phyloP scores from a whole-genome alignment of 1,140 invertebrate genomes.

The Magallana angulata region DNA sequence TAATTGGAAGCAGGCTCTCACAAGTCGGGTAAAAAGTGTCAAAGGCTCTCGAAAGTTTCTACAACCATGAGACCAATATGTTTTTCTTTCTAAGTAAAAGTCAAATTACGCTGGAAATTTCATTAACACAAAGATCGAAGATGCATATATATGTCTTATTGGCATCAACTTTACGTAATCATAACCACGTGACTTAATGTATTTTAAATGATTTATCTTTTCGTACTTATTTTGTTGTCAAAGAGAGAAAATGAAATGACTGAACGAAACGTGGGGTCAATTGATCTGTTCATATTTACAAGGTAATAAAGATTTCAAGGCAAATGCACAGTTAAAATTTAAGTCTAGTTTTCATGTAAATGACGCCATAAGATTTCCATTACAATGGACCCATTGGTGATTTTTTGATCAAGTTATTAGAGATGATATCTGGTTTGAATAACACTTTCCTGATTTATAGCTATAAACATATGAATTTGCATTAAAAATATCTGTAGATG shows the following conservation, averaged over 20 bases:
- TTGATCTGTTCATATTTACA: background rate
- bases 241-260: background rate
- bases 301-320: slow-evolving; percentile 16
- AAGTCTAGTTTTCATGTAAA: slow-evolving; percentile 21
- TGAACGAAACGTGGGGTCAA: background rate
- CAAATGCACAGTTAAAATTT: slow-evolving; percentile 7
- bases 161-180: too few relatives aligned
- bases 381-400: background rate
- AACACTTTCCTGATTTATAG: slow-evolving; percentile 13
- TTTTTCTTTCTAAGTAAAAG: too few relatives aligned
- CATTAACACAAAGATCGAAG: too few relatives aligned
- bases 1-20: too few relatives aligned
- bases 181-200: too few relatives aligned
- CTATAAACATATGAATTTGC: background rate
- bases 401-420: slow-evolving; percentile 21
- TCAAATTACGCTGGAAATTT: too few relatives aligned
- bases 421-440: slow-evolving; percentile 29
- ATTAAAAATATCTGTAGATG: background rate
- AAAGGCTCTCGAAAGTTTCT: too few relatives aligned
- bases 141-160: too few relatives aligned
- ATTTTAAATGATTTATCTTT: background rate
- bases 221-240: background rate
- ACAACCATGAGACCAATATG: too few relatives aligned
- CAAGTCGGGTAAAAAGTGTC: too few relatives aligned
- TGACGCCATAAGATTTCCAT: slow-evolving; percentile 18